phyloP scores from a whole-genome alignment of 2,888 invertebrate genomes.

The Maniola hyperantus region DNA sequence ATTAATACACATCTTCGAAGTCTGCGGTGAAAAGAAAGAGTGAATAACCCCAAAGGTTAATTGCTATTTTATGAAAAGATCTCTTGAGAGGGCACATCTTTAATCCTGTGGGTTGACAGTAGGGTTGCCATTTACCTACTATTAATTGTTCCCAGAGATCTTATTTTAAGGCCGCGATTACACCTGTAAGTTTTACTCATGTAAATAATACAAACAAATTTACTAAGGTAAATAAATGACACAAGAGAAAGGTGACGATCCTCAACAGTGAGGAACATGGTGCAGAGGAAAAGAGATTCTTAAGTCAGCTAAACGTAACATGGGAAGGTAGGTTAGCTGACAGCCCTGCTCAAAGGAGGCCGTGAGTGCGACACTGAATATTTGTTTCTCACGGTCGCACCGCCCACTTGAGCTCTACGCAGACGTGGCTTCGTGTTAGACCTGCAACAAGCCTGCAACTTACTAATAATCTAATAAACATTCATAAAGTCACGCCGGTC shows the following conservation, averaged over 20 bases:
- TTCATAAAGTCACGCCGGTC: slow-evolving; percentile 38
- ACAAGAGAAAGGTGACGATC: too few relatives aligned
- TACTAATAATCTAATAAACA: slow-evolving; percentile 45
- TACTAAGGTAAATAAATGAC: too few relatives aligned
- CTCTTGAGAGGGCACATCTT: not conserved
- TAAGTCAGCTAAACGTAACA: not conserved
- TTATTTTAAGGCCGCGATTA: too few relatives aligned
- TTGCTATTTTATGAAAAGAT: slow-evolving; percentile 5
- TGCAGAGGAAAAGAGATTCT: too few relatives aligned
- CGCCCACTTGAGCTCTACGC: slow-evolving; percentile 67
- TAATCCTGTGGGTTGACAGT: not conserved
- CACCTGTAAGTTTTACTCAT: too few relatives aligned
- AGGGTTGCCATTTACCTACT: not conserved
- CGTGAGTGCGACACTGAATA: slow-evolving; percentile 66
- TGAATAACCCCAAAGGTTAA: not conserved
- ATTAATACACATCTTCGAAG: not conserved
- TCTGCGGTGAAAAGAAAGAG: not conserved
- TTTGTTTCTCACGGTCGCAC: slow-evolving; percentile 79
- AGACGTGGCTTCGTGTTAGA: slow-evolving; percentile 49
- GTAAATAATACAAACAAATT: too few relatives aligned
- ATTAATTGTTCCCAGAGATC: not conserved
- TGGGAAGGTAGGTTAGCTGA: not conserved
- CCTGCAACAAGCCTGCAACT: slow-evolving; percentile 44
- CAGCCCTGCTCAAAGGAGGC: slow-evolving; percentile 42
- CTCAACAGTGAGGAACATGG: not conserved